phyloP scores from a whole-genome alignment of 35 echinoderm and acorn worm species.

The Holothuria glaberrima region DNA sequence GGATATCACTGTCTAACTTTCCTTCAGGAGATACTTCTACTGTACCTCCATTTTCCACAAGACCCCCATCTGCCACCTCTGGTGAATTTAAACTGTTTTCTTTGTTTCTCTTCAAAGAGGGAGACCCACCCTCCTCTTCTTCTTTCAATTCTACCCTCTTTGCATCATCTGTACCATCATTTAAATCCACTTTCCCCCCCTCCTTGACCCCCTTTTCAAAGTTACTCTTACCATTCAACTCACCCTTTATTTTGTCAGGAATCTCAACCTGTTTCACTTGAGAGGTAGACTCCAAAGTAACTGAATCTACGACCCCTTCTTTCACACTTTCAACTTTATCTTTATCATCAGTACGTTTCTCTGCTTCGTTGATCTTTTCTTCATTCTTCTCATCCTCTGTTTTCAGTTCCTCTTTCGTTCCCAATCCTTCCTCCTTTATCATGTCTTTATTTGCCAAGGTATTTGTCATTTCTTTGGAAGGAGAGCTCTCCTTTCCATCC shows the following conservation, averaged over 20 bases:
- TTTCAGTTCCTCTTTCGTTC: not conserved
- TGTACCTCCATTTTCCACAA: too few relatives aligned
- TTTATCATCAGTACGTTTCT: not conserved
- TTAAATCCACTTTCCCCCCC: not conserved
- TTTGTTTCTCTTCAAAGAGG: too few relatives aligned
- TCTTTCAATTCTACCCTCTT: too few relatives aligned
- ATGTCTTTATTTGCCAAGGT: too few relatives aligned
- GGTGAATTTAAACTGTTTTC: too few relatives aligned
- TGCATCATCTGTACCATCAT: too few relatives aligned
- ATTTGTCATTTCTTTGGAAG: not conserved
- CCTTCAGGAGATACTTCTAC: too few relatives aligned
- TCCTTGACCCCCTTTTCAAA: not conserved
- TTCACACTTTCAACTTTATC: conserved; percentile 17
- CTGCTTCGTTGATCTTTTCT: not conserved
- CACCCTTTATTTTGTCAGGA: not conserved
- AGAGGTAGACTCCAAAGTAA: not conserved
- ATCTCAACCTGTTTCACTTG: too few relatives aligned
- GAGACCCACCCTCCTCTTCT: not conserved
- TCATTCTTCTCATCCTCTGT: not conserved
- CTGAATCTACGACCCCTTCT: too few relatives aligned
- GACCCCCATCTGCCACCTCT: too few relatives aligned
- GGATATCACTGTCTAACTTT: too few relatives aligned
- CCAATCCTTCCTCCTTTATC: not conserved
- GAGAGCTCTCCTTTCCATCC: not conserved
- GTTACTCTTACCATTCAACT: not conserved